phyloP scores from a whole-genome alignment of 2,888 invertebrate genomes.

The Vannuccia rotundouncinata region DNA sequence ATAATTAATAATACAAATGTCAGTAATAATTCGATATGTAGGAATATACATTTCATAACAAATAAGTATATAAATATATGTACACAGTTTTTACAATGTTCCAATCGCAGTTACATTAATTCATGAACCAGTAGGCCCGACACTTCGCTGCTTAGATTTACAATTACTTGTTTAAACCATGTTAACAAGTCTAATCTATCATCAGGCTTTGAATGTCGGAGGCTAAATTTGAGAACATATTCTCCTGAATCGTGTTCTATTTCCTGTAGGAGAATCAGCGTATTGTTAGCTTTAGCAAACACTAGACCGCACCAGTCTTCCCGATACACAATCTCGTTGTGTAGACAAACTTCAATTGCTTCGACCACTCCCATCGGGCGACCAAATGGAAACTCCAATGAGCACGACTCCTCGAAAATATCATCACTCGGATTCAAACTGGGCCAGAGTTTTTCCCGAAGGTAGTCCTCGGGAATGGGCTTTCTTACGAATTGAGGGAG shows the following conservation, averaged over 20 bases:
- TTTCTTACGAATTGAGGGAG: background rate
- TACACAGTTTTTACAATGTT: no score
- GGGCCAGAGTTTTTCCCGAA: background rate
- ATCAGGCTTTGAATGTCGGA: background rate
- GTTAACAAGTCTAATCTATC: background rate
- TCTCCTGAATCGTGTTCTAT: background rate
- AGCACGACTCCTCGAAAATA: background rate
- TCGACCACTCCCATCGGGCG: background rate
- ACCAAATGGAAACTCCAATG: background rate
- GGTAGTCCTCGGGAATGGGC: background rate
- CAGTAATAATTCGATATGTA: no score
- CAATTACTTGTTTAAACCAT: background rate
- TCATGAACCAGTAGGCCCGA: background rate
- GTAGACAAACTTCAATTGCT: background rate
- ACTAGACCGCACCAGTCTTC: slow-evolving; percentile 3
- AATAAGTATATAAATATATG: no score
- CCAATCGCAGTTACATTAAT: no score
- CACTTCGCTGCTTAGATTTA: background rate
- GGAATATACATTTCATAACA: no score
- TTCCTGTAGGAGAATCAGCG: background rate
- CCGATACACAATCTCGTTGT: background rate
- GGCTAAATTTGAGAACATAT: background rate
- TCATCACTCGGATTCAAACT: background rate
- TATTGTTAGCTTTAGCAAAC: background rate
- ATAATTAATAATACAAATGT: no score